Evolutionary conservation across 2,888 invertebrate species (phyloP).

Genomic region (Andrena trimmerana): DNA sequence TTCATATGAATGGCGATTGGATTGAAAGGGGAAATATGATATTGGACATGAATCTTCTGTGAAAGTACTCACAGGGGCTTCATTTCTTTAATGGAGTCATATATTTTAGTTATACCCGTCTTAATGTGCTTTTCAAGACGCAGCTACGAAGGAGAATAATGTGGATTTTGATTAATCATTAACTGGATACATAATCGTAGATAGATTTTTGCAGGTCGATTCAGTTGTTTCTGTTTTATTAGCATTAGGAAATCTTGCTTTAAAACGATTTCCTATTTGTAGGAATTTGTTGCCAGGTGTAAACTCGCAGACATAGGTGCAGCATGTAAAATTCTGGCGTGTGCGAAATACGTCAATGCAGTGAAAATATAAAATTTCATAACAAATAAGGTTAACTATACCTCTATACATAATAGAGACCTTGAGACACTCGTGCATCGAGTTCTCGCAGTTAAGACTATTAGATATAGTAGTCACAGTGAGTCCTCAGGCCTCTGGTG

Average conservation of each 20-base stretch:
- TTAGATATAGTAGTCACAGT: not conserved
- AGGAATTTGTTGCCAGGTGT: not conserved
- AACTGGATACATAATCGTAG: too few species aligned
- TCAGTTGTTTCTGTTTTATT: too few species aligned
- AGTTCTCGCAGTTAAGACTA: constrained; percentile 1
- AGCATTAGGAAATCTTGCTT: not conserved
- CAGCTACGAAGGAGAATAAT: too few species aligned
- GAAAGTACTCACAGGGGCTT: too few species aligned
- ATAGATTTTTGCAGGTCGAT: too few species aligned
- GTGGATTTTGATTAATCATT: too few species aligned
- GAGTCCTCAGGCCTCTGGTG: not conserved
- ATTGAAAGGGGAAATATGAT: too few species aligned
- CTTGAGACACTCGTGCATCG: not conserved
- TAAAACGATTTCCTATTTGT: not conserved
- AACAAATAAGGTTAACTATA: not conserved
- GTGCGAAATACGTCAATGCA: not conserved
- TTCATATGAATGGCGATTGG: too few species aligned
- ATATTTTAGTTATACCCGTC: too few species aligned
- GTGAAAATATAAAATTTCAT: not conserved
- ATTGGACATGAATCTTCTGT: too few species aligned
- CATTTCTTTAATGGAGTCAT: too few species aligned
- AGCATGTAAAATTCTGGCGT: not conserved
- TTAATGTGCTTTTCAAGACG: too few species aligned
- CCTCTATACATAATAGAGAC: not conserved
- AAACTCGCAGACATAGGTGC: not conserved